Evolutionary conservation across 2,113 vertebrate genomes (phyloP).

Genomic region (Eolophus roseicapilla): DNA sequence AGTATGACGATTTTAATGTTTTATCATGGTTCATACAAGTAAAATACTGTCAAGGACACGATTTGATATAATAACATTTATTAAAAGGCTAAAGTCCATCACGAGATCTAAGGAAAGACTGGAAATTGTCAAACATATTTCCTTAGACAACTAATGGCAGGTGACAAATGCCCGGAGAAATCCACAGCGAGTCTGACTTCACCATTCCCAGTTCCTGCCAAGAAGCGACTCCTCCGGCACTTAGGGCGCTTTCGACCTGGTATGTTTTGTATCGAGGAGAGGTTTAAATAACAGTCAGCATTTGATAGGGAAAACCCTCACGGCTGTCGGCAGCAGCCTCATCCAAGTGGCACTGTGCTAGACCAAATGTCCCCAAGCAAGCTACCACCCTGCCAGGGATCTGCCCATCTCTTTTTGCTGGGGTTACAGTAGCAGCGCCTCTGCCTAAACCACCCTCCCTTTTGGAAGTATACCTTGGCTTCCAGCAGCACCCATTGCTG

Average conservation of each 20-base stretch:
- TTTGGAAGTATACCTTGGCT: neutral
- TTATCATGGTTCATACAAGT: constrained; percentile 77
- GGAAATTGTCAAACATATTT: constrained; percentile 76
- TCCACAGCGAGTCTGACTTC: constrained; percentile 60
- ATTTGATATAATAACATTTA: constrained; percentile 82
- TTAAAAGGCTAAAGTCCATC: constrained; percentile 80
- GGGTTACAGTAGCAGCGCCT: neutral
- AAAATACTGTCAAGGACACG: constrained; percentile 82
- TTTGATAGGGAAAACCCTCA: constrained; percentile 20
- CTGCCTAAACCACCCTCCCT: neutral
- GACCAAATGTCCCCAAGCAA: neutral
- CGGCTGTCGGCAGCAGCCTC: neutral
- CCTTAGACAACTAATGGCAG: constrained; percentile 78
- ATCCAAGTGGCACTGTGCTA: neutral
- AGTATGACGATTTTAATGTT: constrained; percentile 72
- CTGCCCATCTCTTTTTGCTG: neutral
- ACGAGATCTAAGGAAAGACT: constrained; percentile 81
- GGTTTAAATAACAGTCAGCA: constrained; percentile 63
- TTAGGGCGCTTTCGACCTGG: neutral
- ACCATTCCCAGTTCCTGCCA: constrained; percentile 60
- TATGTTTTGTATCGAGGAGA: constrained; percentile 48
- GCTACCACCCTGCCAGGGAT: neutral
- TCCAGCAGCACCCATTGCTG: neutral
- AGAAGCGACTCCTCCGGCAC: constrained; percentile 59
- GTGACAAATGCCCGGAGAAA: constrained; percentile 71